Evolutionary conservation across 1,140 invertebrate species (phyloP).

Genomic region (Procambarus virginalis): DNA sequence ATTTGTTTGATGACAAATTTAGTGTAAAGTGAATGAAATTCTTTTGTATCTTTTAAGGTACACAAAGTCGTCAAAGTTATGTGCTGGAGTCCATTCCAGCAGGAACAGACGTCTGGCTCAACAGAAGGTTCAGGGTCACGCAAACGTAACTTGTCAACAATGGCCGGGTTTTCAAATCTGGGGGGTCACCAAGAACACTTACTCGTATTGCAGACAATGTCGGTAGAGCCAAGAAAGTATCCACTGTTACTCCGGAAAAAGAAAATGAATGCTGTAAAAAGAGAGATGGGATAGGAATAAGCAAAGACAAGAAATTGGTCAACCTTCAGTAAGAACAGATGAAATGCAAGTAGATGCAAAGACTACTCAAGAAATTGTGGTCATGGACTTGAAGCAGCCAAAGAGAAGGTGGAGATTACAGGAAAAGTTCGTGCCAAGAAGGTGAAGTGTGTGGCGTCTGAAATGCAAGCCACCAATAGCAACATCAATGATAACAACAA

Average conservation of each 20-base stretch:
- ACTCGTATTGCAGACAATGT: constrained; percentile 4
- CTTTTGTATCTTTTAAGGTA: constrained; percentile 25
- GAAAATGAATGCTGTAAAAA: constrained; percentile 24
- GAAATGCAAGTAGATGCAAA: background rate
- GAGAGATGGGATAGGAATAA: background rate
- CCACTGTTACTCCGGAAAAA: constrained; percentile 21
- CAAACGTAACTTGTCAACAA: background rate
- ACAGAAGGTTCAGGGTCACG: constrained; percentile 17
- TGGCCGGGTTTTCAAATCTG: constrained; percentile 11
- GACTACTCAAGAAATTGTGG: background rate
- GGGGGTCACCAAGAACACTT: constrained; percentile 5
- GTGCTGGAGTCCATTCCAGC: constrained; percentile 56
- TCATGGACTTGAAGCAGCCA: constrained; percentile 19
- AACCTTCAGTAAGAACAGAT: background rate
- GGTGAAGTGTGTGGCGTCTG: constrained; percentile 1
- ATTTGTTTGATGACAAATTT: background rate
- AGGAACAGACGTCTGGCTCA: constrained; percentile 38
- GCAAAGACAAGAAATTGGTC: background rate
- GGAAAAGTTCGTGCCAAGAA: constrained; percentile 32
- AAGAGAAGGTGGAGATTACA: constrained; percentile 46
- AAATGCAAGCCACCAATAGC: background rate
- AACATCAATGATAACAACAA: constrained; percentile 46
- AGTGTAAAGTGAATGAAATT: background rate
- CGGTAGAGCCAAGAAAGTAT: constrained; percentile 1
- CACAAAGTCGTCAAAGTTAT: constrained; percentile 48